Evolutionary conservation across 92 coral and sea anemone species (phyloP).

Genomic region (Porites divaricata): DNA sequence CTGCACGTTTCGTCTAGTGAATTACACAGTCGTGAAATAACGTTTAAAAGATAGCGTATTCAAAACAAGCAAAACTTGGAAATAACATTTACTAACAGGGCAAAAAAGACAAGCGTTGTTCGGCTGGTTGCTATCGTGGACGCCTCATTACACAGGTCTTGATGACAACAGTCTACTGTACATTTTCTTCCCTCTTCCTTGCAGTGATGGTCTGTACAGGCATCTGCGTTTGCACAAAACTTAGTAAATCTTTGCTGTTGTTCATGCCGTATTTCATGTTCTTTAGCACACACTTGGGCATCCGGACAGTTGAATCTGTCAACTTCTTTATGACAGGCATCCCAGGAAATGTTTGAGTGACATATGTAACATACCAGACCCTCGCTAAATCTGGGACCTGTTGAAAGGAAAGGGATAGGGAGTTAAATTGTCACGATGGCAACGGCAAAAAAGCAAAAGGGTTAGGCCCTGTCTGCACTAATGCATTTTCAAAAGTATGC

Average conservation of each 20-base stretch:
- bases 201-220: slow-evolving; percentile 20
- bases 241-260: background rate
- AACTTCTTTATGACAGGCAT: background rate
- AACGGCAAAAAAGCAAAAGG: background rate
- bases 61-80: background rate
- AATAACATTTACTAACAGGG: background rate
- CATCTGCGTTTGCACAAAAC: background rate
- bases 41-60: background rate
- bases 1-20: background rate
- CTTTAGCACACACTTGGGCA: slow-evolving; percentile 16
- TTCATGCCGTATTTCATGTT: background rate
- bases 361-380: slow-evolving; percentile 17
- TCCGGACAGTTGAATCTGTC: background rate
- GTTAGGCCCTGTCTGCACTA: too few relatives aligned
- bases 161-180: slow-evolving; percentile 30
- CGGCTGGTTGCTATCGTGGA: background rate
- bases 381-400: slow-evolving; percentile 28
- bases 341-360: background rate
- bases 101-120: background rate
- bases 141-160: slow-evolving; percentile 27
- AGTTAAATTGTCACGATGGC: background rate
- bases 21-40: background rate
- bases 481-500: too few relatives aligned
- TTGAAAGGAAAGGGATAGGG: background rate
- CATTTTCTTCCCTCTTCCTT: background rate